phyloP scores from a whole-genome alignment of 2,888 invertebrate genomes.

The Allophyes oxyacanthae region DNA sequence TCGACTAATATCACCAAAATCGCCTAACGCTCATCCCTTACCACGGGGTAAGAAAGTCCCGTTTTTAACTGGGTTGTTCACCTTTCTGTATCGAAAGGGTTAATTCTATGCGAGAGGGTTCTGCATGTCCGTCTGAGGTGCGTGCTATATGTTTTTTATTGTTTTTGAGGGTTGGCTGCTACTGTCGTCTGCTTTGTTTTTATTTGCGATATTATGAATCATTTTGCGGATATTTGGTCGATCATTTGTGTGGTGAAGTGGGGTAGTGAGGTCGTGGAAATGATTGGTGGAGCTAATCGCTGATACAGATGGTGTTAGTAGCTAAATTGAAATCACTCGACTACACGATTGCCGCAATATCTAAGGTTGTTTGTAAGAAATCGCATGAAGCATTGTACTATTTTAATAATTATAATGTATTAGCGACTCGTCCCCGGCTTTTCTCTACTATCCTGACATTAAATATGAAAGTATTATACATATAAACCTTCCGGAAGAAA shows the following conservation, averaged over 20 bases:
- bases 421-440: too few species aligned
- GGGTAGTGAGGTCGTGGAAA: slow-evolving; percentile 31
- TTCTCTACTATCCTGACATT: too few species aligned
- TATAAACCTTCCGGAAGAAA: too few species aligned
- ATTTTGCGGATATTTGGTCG: slow-evolving; percentile 57
- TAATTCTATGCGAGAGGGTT: slow-evolving; percentile 83
- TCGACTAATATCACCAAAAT: slow-evolving; percentile 21
- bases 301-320: too few species aligned
- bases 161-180: slow-evolving; percentile 73
- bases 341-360: too few species aligned
- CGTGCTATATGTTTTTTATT: slow-evolving; percentile 78
- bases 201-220: slow-evolving; percentile 59
- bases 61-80: slow-evolving; percentile 86
- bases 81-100: slow-evolving; percentile 85
- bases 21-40: slow-evolving; percentile 61
- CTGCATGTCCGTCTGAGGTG: slow-evolving; percentile 78
- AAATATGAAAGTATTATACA: too few species aligned
- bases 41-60: slow-evolving; percentile 71
- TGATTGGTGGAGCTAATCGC: too few species aligned
- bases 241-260: slow-evolving; percentile 50
- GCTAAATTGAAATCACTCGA: too few species aligned
- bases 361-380: too few species aligned
- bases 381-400: too few species aligned
- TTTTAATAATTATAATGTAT: too few species aligned
- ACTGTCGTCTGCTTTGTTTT: slow-evolving; percentile 69